Evolutionary conservation across 2,888 invertebrate species (phyloP), one percentile per base, ranked within the genome.

Genomic region (Oxystoma pomonae): DNA sequence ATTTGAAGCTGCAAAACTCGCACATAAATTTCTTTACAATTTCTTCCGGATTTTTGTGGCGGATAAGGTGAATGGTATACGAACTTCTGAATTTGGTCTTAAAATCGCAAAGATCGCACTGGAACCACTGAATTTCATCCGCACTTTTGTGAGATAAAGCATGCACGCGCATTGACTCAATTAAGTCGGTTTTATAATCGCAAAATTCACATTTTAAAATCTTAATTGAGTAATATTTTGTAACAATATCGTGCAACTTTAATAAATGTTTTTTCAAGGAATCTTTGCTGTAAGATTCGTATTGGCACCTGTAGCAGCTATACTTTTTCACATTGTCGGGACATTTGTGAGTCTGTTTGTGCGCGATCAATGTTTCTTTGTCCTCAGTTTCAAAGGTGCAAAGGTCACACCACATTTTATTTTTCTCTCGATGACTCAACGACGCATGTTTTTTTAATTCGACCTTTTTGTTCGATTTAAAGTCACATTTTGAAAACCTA

Each of bases 211-310:
- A 69, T 17, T 58, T 65, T 20, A 61, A 62, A 21, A 67, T 58
- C 35, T 63, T 58, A 18, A 68, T 61, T 51, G 67, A 65, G 2
- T 67, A 65, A 21, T 65, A 61, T 56, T 63, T 64, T 50, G 67
- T 66, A 1, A 62, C 65, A 3, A 68, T 21, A 65, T 67, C 67
- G 49, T 68, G 68, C 0, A 67, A 63, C 1, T 63, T 61, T 16
- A 68, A 61, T 20, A 66, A 65, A 19, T 61, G 61, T 57, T 64
- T 35, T 12, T 35, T 35, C 12, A 20, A 22, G 16, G 58, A 50
- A 9, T 57, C 58, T 49, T 57, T 51, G 9, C 21, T 59, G 1
- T 50, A 2, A 56, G 61, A 61, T 20, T 57, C 2, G 3, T 7
- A 20, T 16, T 3, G 16, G 16, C 3, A 20, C 57, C 21, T 19